Evolutionary conservation across 1,140 invertebrate species (phyloP).

Genomic region (Latrodectus geometricus): DNA sequence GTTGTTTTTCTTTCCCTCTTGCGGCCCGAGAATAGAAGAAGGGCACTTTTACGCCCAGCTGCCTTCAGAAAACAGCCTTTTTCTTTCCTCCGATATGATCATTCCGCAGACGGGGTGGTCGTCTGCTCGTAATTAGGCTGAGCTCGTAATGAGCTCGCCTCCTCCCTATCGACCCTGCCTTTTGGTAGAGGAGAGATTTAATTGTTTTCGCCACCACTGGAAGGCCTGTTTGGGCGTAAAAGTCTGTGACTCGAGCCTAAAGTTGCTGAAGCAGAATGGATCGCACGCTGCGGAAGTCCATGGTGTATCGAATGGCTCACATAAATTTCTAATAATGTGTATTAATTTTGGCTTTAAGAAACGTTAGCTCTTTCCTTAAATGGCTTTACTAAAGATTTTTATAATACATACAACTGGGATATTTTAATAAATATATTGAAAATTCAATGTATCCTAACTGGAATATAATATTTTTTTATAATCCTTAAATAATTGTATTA

Average conservation of each 20-base stretch:
- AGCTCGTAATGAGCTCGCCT: background rate
- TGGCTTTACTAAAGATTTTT: no score
- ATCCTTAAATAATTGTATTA: no score
- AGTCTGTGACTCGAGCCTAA: background rate
- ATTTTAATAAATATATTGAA: no score
- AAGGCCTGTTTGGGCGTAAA: no score
- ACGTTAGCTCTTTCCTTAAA: no score
- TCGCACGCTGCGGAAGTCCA: no score
- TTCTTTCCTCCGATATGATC: background rate
- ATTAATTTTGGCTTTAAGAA: no score
- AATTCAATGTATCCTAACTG: no score
- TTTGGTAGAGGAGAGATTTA: conserved; percentile 7
- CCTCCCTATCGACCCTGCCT: background rate
- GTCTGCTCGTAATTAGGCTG: conserved; percentile 6
- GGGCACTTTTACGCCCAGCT: conserved; percentile 13
- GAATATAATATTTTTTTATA: no score
- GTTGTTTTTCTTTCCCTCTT: background rate
- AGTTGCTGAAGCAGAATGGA: background rate
- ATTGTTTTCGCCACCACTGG: conserved; percentile 1
- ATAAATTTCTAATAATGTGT: no score
- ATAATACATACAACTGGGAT: no score
- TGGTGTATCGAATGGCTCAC: no score
- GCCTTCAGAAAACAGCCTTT: background rate
- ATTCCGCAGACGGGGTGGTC: background rate
- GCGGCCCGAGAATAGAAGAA: background rate